A percentile compares a stretch with the other conserved stretches of the same genome.
These are phyloP conservation scores for Onthophagus taurus DNA, from an alignment of 1,140 invertebrate species.

Conservation along the genomic window DNA sequence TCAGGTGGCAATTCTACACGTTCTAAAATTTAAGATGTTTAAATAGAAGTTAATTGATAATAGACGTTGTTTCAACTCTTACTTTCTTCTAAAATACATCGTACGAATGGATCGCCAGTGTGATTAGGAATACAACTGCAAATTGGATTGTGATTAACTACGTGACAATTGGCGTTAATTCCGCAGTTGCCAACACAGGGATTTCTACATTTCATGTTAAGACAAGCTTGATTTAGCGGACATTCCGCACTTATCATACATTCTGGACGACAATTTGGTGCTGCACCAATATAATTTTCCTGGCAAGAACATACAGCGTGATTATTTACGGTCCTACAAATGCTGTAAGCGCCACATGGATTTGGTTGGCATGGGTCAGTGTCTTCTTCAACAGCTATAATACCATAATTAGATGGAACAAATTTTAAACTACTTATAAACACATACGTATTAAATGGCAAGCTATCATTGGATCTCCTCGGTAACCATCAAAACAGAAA, in stretches of 20 bases:
- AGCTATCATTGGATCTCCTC: slow-evolving; percentile 57
- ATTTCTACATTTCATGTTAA: slow-evolving; percentile 50
- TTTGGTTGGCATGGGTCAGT: slow-evolving; percentile 56
- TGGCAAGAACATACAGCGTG: slow-evolving; percentile 57
- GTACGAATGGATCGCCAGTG: slow-evolving; percentile 63
- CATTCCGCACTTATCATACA: slow-evolving; percentile 54
- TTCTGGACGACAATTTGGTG: slow-evolving; percentile 54
- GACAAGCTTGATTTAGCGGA: slow-evolving; percentile 47
- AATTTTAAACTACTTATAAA: slow-evolving; percentile 3
- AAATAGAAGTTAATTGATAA: background rate
- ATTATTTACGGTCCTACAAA: slow-evolving; percentile 47
- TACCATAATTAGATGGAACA: slow-evolving; percentile 4
- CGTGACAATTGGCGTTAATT: slow-evolving; percentile 58
- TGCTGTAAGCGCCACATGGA: slow-evolving; percentile 61
- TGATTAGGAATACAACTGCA: slow-evolving; percentile 56
- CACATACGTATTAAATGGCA: slow-evolving; percentile 49
- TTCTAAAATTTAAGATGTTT: slow-evolving; percentile 13
- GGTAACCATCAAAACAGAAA: slow-evolving; percentile 50
- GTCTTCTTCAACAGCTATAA: slow-evolving; percentile 34
- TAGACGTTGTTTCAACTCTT: too few relatives aligned
- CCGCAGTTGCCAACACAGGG: slow-evolving; percentile 57
- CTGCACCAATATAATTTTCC: slow-evolving; percentile 48
- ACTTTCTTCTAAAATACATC: slow-evolving; percentile 50
- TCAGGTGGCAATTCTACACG: slow-evolving; percentile 12
- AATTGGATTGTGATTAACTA: slow-evolving; percentile 55